phyloP scores from a whole-genome alignment of 2,113 vertebrate genomes.

The Epinephelus lanceolatus region DNA sequence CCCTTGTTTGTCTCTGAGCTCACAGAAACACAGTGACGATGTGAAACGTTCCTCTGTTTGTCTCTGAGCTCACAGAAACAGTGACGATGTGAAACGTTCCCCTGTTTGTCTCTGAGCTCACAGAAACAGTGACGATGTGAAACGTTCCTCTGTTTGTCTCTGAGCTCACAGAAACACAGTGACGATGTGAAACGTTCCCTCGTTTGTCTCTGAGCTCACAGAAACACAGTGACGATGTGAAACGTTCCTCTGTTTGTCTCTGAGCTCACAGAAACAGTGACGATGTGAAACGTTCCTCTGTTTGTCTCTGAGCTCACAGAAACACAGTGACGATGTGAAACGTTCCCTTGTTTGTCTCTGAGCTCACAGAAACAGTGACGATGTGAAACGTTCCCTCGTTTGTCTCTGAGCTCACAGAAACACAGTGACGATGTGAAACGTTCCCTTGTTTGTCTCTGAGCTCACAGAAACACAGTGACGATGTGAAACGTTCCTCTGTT shows the following conservation, averaged over 20 bases:
- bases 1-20: no score
- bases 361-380: background rate
- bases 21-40: background rate
- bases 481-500: background rate
- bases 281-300: background rate
- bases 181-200: background rate
- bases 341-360: conserved; percentile 2
- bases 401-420: background rate
- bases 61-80: no score
- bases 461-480: background rate
- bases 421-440: no score
- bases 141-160: no score
- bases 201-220: no score
- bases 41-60: background rate
- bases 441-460: no score
- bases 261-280: no score
- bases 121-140: background rate
- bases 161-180: no score
- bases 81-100: background rate
- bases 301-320: no score
- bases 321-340: no score
- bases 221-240: background rate
- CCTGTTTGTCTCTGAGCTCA: no score
- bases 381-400: background rate
- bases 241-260: no score